phyloP scores from a whole-genome alignment of 2,113 vertebrate species.

The Pionites leucogaster region DNA sequence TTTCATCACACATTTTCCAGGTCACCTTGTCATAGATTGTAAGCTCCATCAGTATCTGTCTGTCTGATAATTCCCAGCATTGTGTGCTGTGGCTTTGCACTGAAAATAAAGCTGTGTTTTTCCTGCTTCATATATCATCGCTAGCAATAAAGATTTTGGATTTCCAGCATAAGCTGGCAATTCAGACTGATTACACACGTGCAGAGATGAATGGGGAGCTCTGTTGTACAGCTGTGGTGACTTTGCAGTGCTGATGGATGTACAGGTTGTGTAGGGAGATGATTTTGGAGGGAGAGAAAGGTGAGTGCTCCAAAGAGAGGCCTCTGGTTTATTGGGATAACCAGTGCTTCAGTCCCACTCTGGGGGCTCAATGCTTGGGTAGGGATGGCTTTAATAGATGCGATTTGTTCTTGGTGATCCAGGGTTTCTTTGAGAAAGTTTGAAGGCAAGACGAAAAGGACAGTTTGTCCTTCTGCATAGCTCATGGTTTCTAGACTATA shows the following conservation, averaged over 20 bases:
- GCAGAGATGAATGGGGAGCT: neutral
- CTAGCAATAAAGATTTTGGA: neutral
- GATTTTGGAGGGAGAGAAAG: neutral
- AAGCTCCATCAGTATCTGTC: neutral
- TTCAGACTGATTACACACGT: neutral
- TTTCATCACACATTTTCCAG: neutral
- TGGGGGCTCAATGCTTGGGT: neutral
- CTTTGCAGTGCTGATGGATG: neutral
- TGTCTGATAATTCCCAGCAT: neutral
- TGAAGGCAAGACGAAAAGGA: neutral
- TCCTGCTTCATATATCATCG: neutral
- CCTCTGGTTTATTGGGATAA: neutral
- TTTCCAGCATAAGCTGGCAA: neutral
- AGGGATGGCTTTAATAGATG: neutral
- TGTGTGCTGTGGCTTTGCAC: neutral
- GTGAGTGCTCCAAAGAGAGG: neutral
- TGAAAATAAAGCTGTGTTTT: neutral
- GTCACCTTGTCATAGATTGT: neutral
- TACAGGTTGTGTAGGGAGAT: neutral
- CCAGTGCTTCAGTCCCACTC: neutral
- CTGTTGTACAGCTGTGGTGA: neutral
- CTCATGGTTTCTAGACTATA: accelerated
- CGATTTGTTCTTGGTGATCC: accelerated
- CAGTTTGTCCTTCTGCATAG: neutral
- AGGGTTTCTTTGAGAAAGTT: neutral